phyloP scores from a whole-genome alignment of 2,113 vertebrate species.

The Microcebus lehilahytsara region DNA sequence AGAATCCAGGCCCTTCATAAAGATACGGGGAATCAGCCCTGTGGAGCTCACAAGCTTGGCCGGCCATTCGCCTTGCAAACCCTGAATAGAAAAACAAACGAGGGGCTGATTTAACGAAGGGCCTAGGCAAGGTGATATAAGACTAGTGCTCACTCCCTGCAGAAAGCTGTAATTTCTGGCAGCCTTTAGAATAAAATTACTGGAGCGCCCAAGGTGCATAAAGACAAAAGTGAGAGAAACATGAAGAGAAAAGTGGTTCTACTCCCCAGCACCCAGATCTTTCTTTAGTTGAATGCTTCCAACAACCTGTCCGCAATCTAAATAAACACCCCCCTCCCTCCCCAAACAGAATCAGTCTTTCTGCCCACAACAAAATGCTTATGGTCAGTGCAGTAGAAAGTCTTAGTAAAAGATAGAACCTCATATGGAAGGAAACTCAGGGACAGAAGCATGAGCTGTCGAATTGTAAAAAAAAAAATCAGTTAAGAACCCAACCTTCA shows the following conservation, averaged over 20 bases:
- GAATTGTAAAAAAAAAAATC: neutral
- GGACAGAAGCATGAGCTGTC: neutral
- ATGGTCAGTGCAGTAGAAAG: neutral
- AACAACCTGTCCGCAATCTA: neutral
- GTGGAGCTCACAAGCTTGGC: neutral
- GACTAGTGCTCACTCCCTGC: neutral
- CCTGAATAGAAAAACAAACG: neutral
- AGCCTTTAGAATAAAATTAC: neutral
- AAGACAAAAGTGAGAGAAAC: neutral
- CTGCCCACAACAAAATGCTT: neutral
- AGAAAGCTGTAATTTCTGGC: neutral
- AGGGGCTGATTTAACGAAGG: neutral
- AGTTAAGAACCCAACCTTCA: neutral
- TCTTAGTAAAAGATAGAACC: neutral
- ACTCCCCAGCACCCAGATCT: neutral
- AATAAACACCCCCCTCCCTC: neutral
- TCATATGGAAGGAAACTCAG: neutral
- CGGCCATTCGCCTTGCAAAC: neutral
- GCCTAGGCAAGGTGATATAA: neutral
- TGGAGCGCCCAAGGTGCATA: neutral
- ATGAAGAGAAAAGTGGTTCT: neutral
- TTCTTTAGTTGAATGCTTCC: neutral
- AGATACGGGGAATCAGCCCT: neutral
- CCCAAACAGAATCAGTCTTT: neutral
- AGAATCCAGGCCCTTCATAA: neutral